phyloP scores from a whole-genome alignment of 2,797 vertebrate species.

The Acrossocheilus wenchowensis region DNA sequence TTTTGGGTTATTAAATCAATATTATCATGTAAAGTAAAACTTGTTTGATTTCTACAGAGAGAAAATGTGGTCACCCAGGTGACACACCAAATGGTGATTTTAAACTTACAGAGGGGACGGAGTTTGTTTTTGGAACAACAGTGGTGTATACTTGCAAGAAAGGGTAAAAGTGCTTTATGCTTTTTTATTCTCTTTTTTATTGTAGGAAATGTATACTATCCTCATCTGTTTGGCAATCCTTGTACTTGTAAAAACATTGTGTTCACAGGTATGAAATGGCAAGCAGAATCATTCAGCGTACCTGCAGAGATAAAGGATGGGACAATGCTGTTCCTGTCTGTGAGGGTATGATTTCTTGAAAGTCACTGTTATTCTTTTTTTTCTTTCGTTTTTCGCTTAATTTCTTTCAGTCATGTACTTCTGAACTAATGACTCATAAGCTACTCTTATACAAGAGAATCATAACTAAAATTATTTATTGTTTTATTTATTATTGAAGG shows the following conservation, averaged over 20 bases:
- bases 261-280: constrained; percentile 68
- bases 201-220: no score
- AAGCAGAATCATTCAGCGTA: constrained; percentile 63
- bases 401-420: no score
- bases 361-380: no score
- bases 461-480: no score
- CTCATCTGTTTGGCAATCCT: no score
- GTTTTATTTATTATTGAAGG: no score
- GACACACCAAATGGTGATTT: constrained; percentile 74
- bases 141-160: constrained; percentile 73
- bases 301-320: constrained; percentile 57
- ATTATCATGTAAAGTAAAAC: background rate
- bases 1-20: background rate
- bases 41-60: constrained; percentile 62
- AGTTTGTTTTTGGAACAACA: constrained; percentile 76
- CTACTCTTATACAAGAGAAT: no score
- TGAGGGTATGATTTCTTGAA: no score
- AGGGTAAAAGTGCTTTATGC: constrained; percentile 68
- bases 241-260: background rate
- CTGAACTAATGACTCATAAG: no score
- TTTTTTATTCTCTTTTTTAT: background rate
- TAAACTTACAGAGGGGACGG: constrained; percentile 54
- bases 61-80: constrained; percentile 75
- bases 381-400: no score
- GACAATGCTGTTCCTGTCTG: no score